A percentile compares a stretch with the other conserved stretches of the same genome.
Evolutionary conservation across 2,888 invertebrate genomes (phyloP).

Genomic region (Luperina nickerlii): DNA sequence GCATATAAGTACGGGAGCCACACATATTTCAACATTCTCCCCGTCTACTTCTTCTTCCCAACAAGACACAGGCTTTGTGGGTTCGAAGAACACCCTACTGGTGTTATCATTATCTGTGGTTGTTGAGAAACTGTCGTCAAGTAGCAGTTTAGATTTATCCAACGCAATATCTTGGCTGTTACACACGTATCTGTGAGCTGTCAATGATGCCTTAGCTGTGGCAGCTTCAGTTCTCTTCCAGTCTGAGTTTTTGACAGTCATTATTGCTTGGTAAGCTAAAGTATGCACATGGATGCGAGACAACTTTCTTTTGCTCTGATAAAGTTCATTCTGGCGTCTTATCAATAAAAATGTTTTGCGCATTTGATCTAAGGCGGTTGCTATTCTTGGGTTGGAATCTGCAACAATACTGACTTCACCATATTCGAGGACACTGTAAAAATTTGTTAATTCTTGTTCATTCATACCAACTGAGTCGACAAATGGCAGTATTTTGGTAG

Average conservation of each 20-base stretch:
- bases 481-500: constrained; percentile 92
- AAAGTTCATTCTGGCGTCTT: constrained; percentile 82
- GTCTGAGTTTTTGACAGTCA: constrained; percentile 92
- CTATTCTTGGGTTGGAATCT: constrained; percentile 95
- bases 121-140: constrained; percentile 96
- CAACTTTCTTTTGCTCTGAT: constrained; percentile 89
- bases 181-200: constrained; percentile 95
- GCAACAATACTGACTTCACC: constrained; percentile 94
- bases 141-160: constrained; percentile 90
- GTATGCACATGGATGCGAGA: constrained; percentile 96
- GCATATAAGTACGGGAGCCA: constrained; percentile 96
- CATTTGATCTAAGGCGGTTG: constrained; percentile 95
- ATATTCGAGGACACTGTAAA: constrained; percentile 92
- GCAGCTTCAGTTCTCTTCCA: constrained; percentile 95
- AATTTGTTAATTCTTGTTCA: constrained; percentile 95
- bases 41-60: constrained; percentile 92
- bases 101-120: constrained; percentile 89
- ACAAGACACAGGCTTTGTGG: constrained; percentile 94
- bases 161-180: constrained; percentile 91
- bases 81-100: constrained; percentile 92
- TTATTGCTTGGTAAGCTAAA: constrained; percentile 95
- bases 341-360: constrained; percentile 91
- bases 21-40: constrained; percentile 92
- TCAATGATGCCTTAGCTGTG: constrained; percentile 95
- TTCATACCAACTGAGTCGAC: constrained; percentile 97